Base-by-base conservation (phyloP, 2,888 invertebrate genomes). In the Anticlea derivata region DNA sequence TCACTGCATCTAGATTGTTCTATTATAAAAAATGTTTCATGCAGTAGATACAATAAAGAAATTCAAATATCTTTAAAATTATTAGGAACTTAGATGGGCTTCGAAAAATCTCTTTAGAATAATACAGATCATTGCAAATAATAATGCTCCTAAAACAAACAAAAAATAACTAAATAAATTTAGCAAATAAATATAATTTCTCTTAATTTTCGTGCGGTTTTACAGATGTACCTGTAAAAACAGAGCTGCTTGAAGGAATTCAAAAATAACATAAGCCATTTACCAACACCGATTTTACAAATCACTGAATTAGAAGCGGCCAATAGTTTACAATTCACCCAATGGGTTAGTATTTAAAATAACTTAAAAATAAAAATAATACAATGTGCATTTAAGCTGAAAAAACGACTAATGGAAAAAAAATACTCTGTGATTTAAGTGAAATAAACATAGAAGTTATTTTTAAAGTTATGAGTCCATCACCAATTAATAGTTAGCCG, bases 151-250 rank as follows among this genome's bases (percentile, higher is more conserved):
- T 39, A 59, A 52, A 56, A 63, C 56, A 61, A 57, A 64, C 60
- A 67, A 65, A 61, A 66, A 64, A 58, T 55, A 17, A 63, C 50
- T 61, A 63, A 44, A 39, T 49, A 48, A 51, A 52, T 58, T 65
- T 60, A 63, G 65, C 59, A 73, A 75, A 70, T 74, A 74, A 76
- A 71, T 71, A 72, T 60, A 57, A 65, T 70, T 82, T 74, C 80
- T 84, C 80, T 75, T 78, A 79, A 74, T 73, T 74, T 76, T 80
- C 78, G 55, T 72, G 78, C 61, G 47, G 81, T 75, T 75, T 80
- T 86, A 89, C 72, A 88, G 84, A 64, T 72, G 86, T 80, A 87
- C 88, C 88, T 88, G 89, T 61, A 84, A 87, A 80, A 72, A 86
- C 76, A 86, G 70, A 80, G 63, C 65, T 70, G 60, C 69, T 72